Percentiles rank a stretch among this genome's conserved stretches.
These are phyloP conservation scores for Candidula unifasciata DNA, from an alignment of 2,888 invertebrate species.

Conservation along the genomic window DNA sequence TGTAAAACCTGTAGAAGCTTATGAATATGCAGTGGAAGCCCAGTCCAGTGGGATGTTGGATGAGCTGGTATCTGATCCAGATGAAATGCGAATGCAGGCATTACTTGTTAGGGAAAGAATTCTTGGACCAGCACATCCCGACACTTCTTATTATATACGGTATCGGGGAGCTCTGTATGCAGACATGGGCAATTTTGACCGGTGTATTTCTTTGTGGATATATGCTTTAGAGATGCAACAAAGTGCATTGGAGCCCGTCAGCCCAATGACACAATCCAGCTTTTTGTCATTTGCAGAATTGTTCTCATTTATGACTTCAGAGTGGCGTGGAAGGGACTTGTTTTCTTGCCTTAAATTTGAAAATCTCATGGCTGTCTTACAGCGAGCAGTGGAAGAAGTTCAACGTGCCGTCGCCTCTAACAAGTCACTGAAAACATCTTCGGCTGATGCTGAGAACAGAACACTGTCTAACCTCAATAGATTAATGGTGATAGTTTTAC, in stretches of 20 bases:
- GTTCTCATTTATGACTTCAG: slow-evolving; percentile 90
- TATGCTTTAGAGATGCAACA: slow-evolving; percentile 98
- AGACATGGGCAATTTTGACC: slow-evolving; percentile 90
- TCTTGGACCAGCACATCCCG: slow-evolving; percentile 93
- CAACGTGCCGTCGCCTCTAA: slow-evolving; percentile 74
- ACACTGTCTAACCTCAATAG: slow-evolving; percentile 84
- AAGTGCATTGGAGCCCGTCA: slow-evolving; percentile 92
- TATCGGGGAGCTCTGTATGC: slow-evolving; percentile 96
- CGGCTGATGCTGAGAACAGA: slow-evolving; percentile 82
- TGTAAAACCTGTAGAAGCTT: slow-evolving; percentile 87
- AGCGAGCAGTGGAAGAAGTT: slow-evolving; percentile 84
- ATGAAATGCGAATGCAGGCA: slow-evolving; percentile 94
- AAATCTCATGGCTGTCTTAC: slow-evolving; percentile 90
- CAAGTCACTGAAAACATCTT: slow-evolving; percentile 53
- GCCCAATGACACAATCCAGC: slow-evolving; percentile 95
- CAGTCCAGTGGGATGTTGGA: slow-evolving; percentile 87
- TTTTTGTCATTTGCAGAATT: slow-evolving; percentile 96
- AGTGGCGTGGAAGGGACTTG: slow-evolving; percentile 76
- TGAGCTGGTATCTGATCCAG: slow-evolving; percentile 93
- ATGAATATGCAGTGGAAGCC: slow-evolving; percentile 92
- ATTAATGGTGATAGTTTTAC: slow-evolving; percentile 90
- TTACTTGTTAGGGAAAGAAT: slow-evolving; percentile 94
- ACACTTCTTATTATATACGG: slow-evolving; percentile 96
- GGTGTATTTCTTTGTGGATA: slow-evolving; percentile 95
- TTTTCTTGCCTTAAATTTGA: slow-evolving; percentile 82